phyloP scores from a whole-genome alignment of 2,888 invertebrate species.

The Drosophila pseudotakahashii region DNA sequence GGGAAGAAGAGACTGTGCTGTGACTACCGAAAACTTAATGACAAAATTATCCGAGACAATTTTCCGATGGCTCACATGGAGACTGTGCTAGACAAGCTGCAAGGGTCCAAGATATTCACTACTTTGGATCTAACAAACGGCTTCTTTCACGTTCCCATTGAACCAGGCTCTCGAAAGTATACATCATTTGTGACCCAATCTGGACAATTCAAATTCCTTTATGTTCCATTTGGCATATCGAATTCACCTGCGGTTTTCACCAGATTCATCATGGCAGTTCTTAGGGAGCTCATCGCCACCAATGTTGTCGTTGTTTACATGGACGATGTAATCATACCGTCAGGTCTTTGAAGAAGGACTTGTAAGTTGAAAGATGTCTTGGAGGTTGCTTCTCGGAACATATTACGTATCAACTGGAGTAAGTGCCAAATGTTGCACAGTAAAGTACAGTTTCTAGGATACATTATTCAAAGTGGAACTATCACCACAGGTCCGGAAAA shows the following conservation, averaged over 20 bases:
- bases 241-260: conserved; percentile 2
- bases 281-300: neutral
- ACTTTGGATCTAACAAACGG: too few relatives aligned
- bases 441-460: too few relatives aligned
- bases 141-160: neutral
- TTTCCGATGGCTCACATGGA: neutral
- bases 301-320: neutral
- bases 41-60: conserved; percentile 1
- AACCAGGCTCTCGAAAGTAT: neutral
- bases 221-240: neutral
- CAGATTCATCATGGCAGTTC: too few relatives aligned
- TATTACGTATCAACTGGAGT: too few relatives aligned
- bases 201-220: conserved; percentile 1
- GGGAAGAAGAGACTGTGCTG: neutral
- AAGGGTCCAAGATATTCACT: neutral
- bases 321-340: conserved; percentile 2
- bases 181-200: conserved; percentile 2
- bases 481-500: neutral
- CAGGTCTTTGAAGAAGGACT: neutral
- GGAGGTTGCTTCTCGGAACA: neutral
- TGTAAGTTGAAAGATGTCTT: neutral
- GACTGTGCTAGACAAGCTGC: neutral
- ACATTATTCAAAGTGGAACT: neutral
- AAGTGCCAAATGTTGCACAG: too few relatives aligned
- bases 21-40: conserved; percentile 1